These are phyloP conservation scores for Erythrolamprus reginae DNA, from an alignment of 2,113 vertebrate genomes.

Conservation along the genomic window DNA sequence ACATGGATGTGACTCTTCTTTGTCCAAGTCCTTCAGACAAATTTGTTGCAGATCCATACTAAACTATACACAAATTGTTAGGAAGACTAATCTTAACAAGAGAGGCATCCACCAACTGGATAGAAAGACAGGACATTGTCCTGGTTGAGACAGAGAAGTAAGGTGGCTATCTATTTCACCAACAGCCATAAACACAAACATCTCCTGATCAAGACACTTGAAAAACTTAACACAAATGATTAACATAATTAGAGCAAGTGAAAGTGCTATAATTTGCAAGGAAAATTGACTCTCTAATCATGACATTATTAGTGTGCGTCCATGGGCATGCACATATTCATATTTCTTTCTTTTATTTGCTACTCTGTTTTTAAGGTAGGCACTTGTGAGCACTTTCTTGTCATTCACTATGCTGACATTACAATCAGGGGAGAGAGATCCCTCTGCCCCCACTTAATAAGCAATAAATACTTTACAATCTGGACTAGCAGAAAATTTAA, in stretches of 20 bases:
- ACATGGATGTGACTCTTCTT: background rate
- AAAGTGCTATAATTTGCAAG: constrained; percentile 34
- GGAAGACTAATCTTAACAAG: background rate
- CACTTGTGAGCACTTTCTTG: background rate
- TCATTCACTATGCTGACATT: background rate
- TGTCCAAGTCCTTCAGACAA: background rate
- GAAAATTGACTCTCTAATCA: background rate
- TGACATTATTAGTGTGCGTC: background rate
- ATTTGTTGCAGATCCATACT: background rate
- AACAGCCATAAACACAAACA: background rate
- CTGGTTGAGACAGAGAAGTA: constrained; percentile 1
- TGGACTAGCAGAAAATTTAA: constrained; percentile 19
- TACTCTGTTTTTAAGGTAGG: constrained; percentile 18
- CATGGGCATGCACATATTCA: background rate
- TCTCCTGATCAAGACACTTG: constrained; percentile 13
- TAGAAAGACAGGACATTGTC: background rate
- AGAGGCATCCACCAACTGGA: background rate
- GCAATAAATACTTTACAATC: constrained; percentile 4
- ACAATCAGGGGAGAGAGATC: background rate
- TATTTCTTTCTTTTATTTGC: constrained; percentile 34
- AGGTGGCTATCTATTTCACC: constrained; percentile 8
- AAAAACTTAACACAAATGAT: constrained; percentile 13
- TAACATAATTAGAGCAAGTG: constrained; percentile 31
- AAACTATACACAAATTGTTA: background rate
- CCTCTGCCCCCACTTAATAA: background rate